These are phyloP conservation scores for Drepana falcataria DNA, from an alignment of 2,888 invertebrate species.

Conservation along the genomic window DNA sequence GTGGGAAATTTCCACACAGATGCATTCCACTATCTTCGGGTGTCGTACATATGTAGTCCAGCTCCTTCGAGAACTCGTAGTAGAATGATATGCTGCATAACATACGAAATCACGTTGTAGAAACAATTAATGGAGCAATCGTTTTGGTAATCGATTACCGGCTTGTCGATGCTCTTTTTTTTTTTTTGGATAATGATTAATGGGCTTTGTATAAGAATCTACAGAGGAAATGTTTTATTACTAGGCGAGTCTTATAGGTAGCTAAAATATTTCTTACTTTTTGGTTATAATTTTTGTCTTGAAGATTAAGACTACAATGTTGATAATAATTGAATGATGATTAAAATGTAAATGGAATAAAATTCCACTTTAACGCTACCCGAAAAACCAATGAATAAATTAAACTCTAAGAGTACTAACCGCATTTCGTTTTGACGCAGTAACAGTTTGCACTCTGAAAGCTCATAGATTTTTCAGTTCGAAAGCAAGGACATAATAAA, in stretches of 20 bases:
- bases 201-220: constrained; percentile 7
- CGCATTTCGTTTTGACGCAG: background rate
- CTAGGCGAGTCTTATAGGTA: constrained; percentile 5
- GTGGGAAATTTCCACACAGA: constrained; percentile 89
- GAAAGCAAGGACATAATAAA: background rate
- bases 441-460: background rate
- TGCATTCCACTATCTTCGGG: constrained; percentile 98
- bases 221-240: constrained; percentile 16
- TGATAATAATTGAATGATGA: background rate
- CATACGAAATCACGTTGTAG: constrained; percentile 7
- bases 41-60: constrained; percentile 98
- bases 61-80: constrained; percentile 92
- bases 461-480: background rate
- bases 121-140: constrained; percentile 5
- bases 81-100: constrained; percentile 84
- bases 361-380: constrained; percentile 2
- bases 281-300: background rate
- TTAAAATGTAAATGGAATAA: constrained; percentile 2
- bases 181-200: constrained; percentile 15
- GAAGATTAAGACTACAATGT: background rate
- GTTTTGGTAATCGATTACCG: background rate
- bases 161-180: background rate
- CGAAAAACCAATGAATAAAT: constrained; percentile 3
- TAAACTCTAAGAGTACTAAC: background rate
- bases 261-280: background rate